These are phyloP conservation scores for Cotesia glomerata DNA, from an alignment of 1,140 invertebrate genomes.

Conservation along the genomic window DNA sequence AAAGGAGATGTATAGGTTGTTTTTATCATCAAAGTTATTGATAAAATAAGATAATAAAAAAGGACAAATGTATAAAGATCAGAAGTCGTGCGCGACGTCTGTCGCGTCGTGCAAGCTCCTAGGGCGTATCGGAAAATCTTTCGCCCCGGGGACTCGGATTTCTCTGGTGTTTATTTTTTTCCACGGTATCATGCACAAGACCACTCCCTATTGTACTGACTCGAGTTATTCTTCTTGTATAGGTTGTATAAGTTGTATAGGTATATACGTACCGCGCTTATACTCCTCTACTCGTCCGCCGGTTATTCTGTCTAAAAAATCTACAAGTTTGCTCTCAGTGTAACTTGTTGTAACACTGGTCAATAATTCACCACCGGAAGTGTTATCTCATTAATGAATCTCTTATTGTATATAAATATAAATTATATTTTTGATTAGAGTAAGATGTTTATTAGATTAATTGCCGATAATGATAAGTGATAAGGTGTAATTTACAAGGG, in stretches of 20 bases:
- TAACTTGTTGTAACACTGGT: background rate
- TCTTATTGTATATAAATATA: no score
- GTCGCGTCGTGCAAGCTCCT: slow-evolving; percentile 25
- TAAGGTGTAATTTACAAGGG: background rate
- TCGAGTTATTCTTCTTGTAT: no score
- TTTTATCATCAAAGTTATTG: background rate
- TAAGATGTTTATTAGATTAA: no score
- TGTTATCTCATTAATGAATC: slow-evolving; percentile 34
- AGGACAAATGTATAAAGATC: slow-evolving; percentile 4
- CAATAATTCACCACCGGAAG: slow-evolving; percentile 43
- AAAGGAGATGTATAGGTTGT: background rate
- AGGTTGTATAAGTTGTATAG: no score
- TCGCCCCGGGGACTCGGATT: slow-evolving; percentile 15
- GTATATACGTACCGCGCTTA: no score
- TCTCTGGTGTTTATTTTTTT: background rate
- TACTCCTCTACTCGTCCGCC: no score
- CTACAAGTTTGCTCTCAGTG: background rate
- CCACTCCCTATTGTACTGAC: slow-evolving; percentile 22
- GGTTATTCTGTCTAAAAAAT: no score
- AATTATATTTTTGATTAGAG: no score
- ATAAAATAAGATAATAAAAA: background rate
- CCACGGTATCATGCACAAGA: slow-evolving; percentile 17
- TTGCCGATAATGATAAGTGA: no score
- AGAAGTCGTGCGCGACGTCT: slow-evolving; percentile 23
- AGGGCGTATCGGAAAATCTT: slow-evolving; percentile 30